Conservation (phyloP, 92 coral and sea anemone genomes). For the Zoanthus sociatus region DNA sequence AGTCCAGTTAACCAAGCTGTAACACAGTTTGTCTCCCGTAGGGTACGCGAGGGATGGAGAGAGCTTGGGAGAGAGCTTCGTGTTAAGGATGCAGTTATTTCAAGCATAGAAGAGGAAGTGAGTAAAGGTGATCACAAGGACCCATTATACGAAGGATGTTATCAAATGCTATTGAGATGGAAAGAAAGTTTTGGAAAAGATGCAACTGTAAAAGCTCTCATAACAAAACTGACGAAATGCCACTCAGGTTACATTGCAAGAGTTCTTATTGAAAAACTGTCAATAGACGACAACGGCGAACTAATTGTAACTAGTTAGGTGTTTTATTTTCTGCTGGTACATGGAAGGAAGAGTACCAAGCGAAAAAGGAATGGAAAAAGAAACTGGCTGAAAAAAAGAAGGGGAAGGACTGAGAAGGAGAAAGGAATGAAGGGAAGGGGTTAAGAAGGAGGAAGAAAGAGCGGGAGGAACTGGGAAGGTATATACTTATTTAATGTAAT, state of each 20-base stretch:
- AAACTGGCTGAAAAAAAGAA: too few species aligned
- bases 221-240: neutral
- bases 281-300: neutral
- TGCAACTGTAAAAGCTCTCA: too few species aligned
- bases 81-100: neutral
- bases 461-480: too few species aligned
- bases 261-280: neutral
- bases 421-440: too few species aligned
- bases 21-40: neutral
- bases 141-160: neutral
- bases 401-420: too few species aligned
- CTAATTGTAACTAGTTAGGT: too few species aligned
- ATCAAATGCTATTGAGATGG: neutral
- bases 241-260: neutral
- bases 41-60: neutral
- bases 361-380: too few species aligned
- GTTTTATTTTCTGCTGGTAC: too few species aligned
- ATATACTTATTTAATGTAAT: too few species aligned
- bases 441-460: too few species aligned
- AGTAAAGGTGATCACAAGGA: neutral
- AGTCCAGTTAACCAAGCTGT: neutral
- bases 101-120: neutral
- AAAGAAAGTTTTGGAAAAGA: neutral
- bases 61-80: slow-evolving; percentile 9
- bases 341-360: too few species aligned